Evolutionary conservation across 92 coral and sea anemone species (phyloP).

Genomic region (Nematostella vectensis): DNA sequence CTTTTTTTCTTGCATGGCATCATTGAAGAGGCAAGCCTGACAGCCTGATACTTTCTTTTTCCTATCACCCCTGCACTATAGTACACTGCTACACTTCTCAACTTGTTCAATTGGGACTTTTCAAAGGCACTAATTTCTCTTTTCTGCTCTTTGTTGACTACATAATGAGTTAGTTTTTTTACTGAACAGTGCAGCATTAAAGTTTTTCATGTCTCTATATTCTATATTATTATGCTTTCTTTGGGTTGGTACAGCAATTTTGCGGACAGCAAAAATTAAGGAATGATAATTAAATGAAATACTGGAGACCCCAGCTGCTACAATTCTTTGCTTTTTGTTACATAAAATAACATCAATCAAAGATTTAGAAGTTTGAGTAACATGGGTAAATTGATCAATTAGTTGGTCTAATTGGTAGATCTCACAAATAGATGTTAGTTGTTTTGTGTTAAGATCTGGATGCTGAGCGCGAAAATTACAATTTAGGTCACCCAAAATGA

Average conservation of each 20-base stretch:
- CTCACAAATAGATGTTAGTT: neutral
- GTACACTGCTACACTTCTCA: conserved; percentile 51
- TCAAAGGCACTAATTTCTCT: conserved; percentile 25
- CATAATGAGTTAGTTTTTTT: conserved; percentile 1
- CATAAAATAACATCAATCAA: conserved; percentile 6
- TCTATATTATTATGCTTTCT: neutral
- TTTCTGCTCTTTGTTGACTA: conserved; percentile 14
- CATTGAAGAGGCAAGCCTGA: conserved; percentile 38
- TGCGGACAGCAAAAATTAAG: neutral
- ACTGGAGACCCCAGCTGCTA: conserved; percentile 7
- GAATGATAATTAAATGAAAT: conserved; percentile 8
- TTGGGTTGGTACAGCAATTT: neutral
- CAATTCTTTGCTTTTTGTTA: neutral
- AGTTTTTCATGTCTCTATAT: neutral
- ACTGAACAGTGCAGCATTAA: neutral
- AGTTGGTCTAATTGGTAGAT: conserved; percentile 8
- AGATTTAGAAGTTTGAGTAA: conserved; percentile 4
- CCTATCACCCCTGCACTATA: conserved; percentile 54
- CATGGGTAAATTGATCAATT: conserved; percentile 5
- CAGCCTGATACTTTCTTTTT: conserved; percentile 44
- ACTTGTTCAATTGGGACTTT: conserved; percentile 23
- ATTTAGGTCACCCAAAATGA: neutral
- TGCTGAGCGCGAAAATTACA: neutral
- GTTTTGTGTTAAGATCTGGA: neutral
- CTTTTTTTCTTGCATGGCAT: conserved; percentile 33